phyloP scores from a whole-genome alignment of 2,113 vertebrate species.

The Toxostoma redivivum region DNA sequence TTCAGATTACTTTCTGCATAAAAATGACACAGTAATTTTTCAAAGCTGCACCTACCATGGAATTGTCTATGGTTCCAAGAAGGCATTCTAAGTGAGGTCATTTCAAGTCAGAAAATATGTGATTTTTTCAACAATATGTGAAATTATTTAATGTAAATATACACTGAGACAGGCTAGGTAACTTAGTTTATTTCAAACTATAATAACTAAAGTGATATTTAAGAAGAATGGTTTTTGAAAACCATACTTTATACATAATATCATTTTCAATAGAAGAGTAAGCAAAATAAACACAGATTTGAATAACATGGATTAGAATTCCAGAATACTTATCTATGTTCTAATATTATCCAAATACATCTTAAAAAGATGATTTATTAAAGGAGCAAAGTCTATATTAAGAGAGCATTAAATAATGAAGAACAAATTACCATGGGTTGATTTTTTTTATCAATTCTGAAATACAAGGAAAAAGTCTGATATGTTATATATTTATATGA shows the following conservation, averaged over 20 bases:
- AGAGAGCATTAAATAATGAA: background rate
- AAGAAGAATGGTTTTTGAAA: background rate
- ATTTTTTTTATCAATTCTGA: background rate
- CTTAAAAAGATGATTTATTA: background rate
- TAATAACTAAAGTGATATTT: background rate
- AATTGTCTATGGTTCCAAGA: background rate
- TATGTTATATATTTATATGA: background rate
- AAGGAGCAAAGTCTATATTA: background rate
- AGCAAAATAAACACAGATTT: background rate
- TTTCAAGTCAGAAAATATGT: background rate
- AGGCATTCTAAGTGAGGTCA: background rate
- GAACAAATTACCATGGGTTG: background rate
- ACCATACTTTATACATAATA: background rate
- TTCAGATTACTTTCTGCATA: background rate
- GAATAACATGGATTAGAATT: background rate
- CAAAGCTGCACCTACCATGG: background rate
- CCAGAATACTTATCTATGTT: background rate
- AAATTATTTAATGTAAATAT: background rate
- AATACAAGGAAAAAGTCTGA: background rate
- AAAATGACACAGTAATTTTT: background rate
- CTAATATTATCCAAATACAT: background rate
- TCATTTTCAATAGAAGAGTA: background rate
- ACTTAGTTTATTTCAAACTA: background rate
- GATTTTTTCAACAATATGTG: background rate
- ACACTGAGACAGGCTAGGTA: background rate